Evolutionary conservation across 2,888 invertebrate species (phyloP), one percentile per base, ranked within the genome.

Genomic region (Dicranocentrus wangi): DNA sequence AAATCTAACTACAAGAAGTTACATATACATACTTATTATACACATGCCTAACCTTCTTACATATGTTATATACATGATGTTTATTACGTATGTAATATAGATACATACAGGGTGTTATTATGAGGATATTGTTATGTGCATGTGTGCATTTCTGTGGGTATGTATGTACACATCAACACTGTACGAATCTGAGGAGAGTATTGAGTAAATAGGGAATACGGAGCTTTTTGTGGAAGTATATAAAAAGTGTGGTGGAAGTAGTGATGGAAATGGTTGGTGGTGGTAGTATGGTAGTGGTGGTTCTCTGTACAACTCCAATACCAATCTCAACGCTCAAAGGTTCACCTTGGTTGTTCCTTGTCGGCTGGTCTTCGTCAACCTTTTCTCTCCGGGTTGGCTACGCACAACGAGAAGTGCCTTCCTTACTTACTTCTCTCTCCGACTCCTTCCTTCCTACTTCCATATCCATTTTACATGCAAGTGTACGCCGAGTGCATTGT

Each of bases 331-430:
- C 66, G 55, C 75, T 76, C 42, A 58, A 43, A 76, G 68, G 58
- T 68, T 66, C 25, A 68, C 66, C 76, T 76, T 68, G 76, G 76
- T 60, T 76, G 76, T 76, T 76, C 76, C 76, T 76, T 76, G 76
- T 76, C 76, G 76, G 76, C 76, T 76, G 76, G 76, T 55, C 60
- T 76, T 76, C 76, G 68, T 76, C 76, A 76, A 76, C 68, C 68
- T 76, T 76, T 76, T 60, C 76, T 66, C 76, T 76, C 76, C 76
- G 76, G 76, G 76, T 76, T 76, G 76, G 76, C 76, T 76, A 76
- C 76, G 68, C 75, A 68, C 76, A 60, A 68, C 55, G 76, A 76
- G 43, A 76, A 76, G 76, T 68, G 60, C 76, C 76, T 76, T 76
- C 76, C 76, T 76, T 60, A 76, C 76, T 43, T 28, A 75, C 75